Evolutionary conservation across 2,888 invertebrate genomes (phyloP).

Genomic region (Agrotis clavis): DNA sequence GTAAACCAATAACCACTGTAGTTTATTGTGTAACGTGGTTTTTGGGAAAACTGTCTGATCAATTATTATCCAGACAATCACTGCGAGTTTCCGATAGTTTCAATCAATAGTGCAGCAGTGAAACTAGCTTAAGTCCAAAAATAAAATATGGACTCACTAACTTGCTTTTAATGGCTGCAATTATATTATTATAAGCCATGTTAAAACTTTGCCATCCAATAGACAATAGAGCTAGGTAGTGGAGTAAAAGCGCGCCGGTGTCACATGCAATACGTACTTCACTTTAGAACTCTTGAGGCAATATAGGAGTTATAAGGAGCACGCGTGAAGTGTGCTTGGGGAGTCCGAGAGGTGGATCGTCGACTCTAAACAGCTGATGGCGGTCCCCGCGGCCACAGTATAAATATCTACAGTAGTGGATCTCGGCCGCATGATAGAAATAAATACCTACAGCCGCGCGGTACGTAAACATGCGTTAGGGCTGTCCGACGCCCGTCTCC

Average conservation of each 20-base stretch:
- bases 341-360: constrained; percentile 69
- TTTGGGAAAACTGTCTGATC: too few species aligned
- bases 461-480: too few species aligned
- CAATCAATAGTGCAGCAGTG: background rate
- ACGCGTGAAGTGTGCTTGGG: constrained; percentile 60
- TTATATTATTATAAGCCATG: background rate
- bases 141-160: background rate
- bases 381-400: constrained; percentile 78
- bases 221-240: constrained; percentile 36
- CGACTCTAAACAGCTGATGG: constrained; percentile 86
- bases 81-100: constrained; percentile 12
- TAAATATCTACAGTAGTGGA: too few species aligned
- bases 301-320: constrained; percentile 59
- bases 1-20: too few species aligned
- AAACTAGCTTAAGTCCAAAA: constrained; percentile 2
- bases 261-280: constrained; percentile 46
- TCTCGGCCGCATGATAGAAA: too few species aligned
- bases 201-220: constrained; percentile 5
- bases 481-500: too few species aligned
- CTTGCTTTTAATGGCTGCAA: constrained; percentile 4
- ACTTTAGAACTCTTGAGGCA: constrained; percentile 53
- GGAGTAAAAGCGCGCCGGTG: constrained; percentile 30
- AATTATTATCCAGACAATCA: background rate
- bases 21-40: too few species aligned
- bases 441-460: too few species aligned